These are phyloP conservation scores for Omphaloscelis lunosa DNA, from an alignment of 2,888 invertebrate species.

Conservation along the genomic window DNA sequence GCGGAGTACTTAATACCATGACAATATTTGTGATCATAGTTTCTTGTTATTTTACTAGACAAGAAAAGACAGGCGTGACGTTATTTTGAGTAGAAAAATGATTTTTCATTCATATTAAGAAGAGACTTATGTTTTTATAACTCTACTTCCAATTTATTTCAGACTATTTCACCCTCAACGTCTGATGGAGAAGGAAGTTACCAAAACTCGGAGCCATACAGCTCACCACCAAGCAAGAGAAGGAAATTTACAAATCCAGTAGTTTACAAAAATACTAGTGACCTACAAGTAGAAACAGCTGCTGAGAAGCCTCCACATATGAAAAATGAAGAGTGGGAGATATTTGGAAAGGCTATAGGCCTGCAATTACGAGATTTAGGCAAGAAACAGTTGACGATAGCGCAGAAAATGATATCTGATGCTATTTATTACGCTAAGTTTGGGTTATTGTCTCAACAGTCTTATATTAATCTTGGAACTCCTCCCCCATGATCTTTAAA, in stretches of 20 bases:
- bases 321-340: constrained; percentile 38
- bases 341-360: constrained; percentile 38
- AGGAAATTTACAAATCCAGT: constrained; percentile 33
- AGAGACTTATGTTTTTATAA: too few relatives aligned
- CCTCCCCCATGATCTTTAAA: not conserved
- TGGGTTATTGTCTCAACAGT: constrained; percentile 34
- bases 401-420: constrained; percentile 40
- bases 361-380: constrained; percentile 37
- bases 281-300: not conserved
- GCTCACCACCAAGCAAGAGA: constrained; percentile 12
- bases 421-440: constrained; percentile 41
- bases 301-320: not conserved
- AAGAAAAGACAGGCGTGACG: not conserved
- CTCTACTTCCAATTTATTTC: constrained; percentile 5
- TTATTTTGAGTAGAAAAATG: too few relatives aligned
- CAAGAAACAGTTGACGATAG: constrained; percentile 31
- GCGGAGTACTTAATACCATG: too few relatives aligned
- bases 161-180: not conserved
- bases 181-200: constrained; percentile 35
- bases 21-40: too few relatives aligned
- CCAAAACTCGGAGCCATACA: constrained; percentile 17
- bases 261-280: constrained; percentile 5
- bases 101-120: too few relatives aligned
- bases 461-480: constrained; percentile 35
- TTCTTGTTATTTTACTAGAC: too few relatives aligned